Percentiles rank a stretch among this genome's conserved stretches.
These are phyloP conservation scores for Charina bottae DNA, from an alignment of 2,113 vertebrate genomes.

Conservation along the genomic window DNA sequence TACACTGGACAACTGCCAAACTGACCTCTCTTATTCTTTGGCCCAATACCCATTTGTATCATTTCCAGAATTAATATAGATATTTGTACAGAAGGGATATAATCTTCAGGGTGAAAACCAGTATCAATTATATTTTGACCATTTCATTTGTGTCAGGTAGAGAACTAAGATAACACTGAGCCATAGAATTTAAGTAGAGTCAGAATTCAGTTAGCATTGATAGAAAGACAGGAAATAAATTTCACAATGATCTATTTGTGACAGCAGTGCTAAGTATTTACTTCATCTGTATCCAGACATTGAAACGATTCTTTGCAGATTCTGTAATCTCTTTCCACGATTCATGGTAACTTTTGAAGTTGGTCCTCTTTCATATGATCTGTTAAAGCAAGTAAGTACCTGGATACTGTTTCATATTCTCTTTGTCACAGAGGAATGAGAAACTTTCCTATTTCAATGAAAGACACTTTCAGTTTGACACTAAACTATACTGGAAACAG, in stretches of 20 bases:
- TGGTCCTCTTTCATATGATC: background rate
- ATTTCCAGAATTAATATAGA: background rate
- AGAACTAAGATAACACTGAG: background rate
- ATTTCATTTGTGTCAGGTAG: background rate
- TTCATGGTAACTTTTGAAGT: background rate
- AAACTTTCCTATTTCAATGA: background rate
- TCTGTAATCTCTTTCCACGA: background rate
- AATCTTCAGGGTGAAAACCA: background rate
- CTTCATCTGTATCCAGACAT: background rate
- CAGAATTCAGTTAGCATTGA: background rate
- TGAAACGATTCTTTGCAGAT: background rate
- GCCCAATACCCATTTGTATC: background rate
- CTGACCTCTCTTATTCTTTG: background rate
- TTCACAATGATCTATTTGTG: background rate
- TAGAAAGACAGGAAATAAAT: background rate
- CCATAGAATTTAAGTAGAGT: background rate
- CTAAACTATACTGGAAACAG: constrained; percentile 33
- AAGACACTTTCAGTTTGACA: constrained; percentile 23
- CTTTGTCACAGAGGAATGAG: background rate
- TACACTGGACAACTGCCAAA: background rate
- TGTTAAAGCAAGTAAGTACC: background rate
- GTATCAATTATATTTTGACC: background rate
- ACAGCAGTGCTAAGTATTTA: background rate
- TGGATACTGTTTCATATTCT: background rate
- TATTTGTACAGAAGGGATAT: background rate